Base-by-base conservation (phyloP, 2,888 invertebrate species). In the Yponomeuta evonymella region DNA sequence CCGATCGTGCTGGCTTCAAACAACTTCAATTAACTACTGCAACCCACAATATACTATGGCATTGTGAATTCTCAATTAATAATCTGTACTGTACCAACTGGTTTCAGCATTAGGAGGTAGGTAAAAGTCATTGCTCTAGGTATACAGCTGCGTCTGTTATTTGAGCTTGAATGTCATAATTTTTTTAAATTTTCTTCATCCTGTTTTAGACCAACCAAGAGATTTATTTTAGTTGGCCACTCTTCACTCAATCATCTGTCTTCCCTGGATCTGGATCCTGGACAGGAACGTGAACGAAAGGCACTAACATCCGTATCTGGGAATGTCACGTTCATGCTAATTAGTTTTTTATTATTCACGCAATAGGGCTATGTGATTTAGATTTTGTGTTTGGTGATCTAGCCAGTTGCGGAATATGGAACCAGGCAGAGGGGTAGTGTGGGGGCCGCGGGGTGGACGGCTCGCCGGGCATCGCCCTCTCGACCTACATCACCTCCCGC, bases 401-500 rank as follows among this genome's bases (percentile, higher is more conserved):
- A 58, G 51, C 15, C 51, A 58, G 51, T 58, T 58, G 51, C 51
- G 51, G 51, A 58, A 15, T 78, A 77, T 76, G 77, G 78, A 82
- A 79, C 74, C 75, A 74, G 78, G 51, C 5, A 15, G 75, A 79
- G 82, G 86, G 85, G 85, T 82, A 81, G 81, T 76, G 80, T 76
- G 77, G 83, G 84, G 84, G 83, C 81, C 83, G 75, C 81, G 81
- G 78, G 80, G 78, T 81, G 82, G 87, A 84, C 84, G 85, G 83
- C 77, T 83, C 83, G 78, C 83, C 51, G 90, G 88, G 80, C 89
- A 89, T 82, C 89, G 90, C 85, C 87, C 87, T 77, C 86, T 82
- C 89, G 90, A 88, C 86, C 89, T 86, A 88, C 80, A 86, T 88
- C 85, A 84, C 82, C 83, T 82, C 82, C 83, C 82, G 51, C 81